phyloP scores from a whole-genome alignment of 2,113 vertebrate genomes.

The Ia io region DNA sequence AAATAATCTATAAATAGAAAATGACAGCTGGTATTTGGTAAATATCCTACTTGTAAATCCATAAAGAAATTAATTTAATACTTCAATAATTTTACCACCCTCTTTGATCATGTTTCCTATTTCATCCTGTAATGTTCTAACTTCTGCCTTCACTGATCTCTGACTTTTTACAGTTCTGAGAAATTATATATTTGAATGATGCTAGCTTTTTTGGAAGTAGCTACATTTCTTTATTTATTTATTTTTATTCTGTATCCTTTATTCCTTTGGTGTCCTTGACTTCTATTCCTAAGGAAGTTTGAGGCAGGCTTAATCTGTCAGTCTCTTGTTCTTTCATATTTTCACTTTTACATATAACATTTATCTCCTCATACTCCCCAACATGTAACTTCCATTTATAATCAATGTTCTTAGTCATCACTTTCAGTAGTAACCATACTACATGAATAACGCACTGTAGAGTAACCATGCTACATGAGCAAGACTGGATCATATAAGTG shows the following conservation, averaged over 20 bases:
- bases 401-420: background rate
- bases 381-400: background rate
- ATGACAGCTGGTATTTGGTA: slow-evolving; percentile 18
- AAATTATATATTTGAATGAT: slow-evolving; percentile 37
- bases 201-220: background rate
- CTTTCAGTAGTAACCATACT: background rate
- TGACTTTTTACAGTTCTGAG: slow-evolving; percentile 47
- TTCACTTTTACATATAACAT: background rate
- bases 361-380: background rate
- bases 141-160: slow-evolving; percentile 48
- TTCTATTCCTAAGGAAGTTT: background rate
- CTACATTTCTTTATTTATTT: background rate
- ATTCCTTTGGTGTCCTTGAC: background rate
- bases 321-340: background rate
- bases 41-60: slow-evolving; percentile 49
- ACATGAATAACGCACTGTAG: background rate
- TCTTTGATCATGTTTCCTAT: slow-evolving; percentile 59
- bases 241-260: background rate
- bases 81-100: slow-evolving; percentile 50
- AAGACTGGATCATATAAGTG: background rate
- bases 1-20: slow-evolving; percentile 60
- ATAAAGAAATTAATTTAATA: slow-evolving; percentile 75
- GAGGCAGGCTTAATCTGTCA: background rate
- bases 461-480: background rate
- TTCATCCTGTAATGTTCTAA: slow-evolving; percentile 46